Conservation (phyloP, 2,888 invertebrate species). For the Thyatira batis region DNA sequence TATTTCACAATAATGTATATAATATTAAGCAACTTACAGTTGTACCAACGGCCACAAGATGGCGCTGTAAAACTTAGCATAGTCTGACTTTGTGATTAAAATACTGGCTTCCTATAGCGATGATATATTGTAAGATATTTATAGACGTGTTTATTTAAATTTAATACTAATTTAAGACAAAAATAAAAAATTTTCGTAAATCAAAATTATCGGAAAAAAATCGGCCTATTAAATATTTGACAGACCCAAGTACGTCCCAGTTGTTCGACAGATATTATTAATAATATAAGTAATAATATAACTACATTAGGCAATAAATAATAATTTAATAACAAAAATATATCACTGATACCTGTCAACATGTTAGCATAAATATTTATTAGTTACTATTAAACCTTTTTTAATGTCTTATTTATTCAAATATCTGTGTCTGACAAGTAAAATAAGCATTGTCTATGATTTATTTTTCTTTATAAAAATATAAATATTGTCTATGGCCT, state of each 20-base stretch:
- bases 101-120: constrained; percentile 6
- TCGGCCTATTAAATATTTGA: too few relatives aligned
- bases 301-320: background rate
- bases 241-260: background rate
- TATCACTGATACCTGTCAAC: constrained; percentile 2
- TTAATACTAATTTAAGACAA: background rate
- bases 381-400: background rate
- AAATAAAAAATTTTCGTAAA: too few relatives aligned
- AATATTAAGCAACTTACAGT: background rate
- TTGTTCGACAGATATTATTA: background rate
- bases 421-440: constrained; percentile 11
- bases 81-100: constrained; percentile 33
- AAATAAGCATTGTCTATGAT: background rate
- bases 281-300: background rate
- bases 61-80: constrained; percentile 9
- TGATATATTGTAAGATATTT: background rate
- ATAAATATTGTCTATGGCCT: too few relatives aligned
- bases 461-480: background rate
- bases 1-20: background rate
- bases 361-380: constrained; percentile 1
- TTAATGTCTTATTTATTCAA: constrained; percentile 2
- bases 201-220: too few relatives aligned
- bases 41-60: background rate
- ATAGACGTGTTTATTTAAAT: background rate
- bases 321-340: constrained; percentile 1